Evolutionary conservation across 1,140 invertebrate genomes (phyloP), one percentile per base, ranked within the genome.

Genomic region (Kradibia gibbosae): DNA sequence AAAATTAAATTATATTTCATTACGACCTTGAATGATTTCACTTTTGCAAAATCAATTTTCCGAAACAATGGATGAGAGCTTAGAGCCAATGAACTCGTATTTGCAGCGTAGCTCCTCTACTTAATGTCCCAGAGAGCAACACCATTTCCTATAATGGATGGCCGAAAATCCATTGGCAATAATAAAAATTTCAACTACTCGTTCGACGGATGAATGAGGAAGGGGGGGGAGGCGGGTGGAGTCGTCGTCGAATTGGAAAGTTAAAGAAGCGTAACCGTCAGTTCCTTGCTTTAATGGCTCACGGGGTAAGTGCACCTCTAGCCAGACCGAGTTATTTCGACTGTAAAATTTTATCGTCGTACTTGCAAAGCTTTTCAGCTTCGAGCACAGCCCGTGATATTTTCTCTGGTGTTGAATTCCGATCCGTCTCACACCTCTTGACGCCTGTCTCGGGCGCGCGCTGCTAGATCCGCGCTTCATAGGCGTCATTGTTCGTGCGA

Each of bases 401-500:
- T 80, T 79, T 82, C 57, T 84, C 78, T 34, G 39, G 10, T 11
- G 31, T 34, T 10, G 79, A 55, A 78, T 78, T 53, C 83, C 77
- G 80, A 85, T 83, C 80, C 71, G 65, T 84, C n/a, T n/a, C n/a
- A n/a, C 80, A 80, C 85, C 83, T 82, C 81, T 84, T 57, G 71
- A 80, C 78, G 67, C 62, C 62, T 10, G 42, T 28, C 20, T 53
- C 50, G 50, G 45, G 5, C 15, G 5, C 4, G 50, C 22, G 10
- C 13, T 53, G 74, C 60, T 1, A n/a, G n/a, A 28, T 39, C 42
- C 34, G 71, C 39, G 78, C 22, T n/a, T 5, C 34, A 20, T 71
- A 36, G 65, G 81, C 88, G 87, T 88, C 87, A 91, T 91, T 91
- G 90, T 91, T 91, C 88, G 84, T 84, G 88, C 88, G 87, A 91